Evolutionary conservation across 2,888 invertebrate species (phyloP).

Genomic region (Callinectes sapidus): DNA sequence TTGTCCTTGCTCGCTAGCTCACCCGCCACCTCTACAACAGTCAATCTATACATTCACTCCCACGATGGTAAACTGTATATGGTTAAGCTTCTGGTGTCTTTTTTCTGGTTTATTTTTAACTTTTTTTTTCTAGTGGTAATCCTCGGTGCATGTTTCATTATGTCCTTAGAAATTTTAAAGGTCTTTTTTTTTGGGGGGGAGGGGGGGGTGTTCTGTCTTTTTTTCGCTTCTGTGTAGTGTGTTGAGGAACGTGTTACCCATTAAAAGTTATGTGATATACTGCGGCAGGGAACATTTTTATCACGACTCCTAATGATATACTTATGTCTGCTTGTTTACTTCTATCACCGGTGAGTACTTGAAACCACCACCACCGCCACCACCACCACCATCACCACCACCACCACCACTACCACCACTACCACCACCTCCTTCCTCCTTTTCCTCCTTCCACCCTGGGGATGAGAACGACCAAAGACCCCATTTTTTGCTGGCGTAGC

Average conservation of each 20-base stretch:
- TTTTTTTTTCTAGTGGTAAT: background rate
- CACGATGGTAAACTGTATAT: background rate
- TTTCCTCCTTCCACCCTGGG: background rate
- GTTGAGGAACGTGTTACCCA: background rate
- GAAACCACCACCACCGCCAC: background rate
- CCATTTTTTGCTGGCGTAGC: background rate
- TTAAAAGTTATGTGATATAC: background rate
- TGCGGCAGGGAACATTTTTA: background rate
- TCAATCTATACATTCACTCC: background rate
- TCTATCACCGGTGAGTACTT: background rate
- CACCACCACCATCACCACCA: too few relatives aligned
- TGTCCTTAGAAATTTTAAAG: background rate
- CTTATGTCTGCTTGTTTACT: background rate
- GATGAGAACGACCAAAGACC: background rate
- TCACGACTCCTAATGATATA: background rate
- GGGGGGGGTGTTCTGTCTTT: background rate
- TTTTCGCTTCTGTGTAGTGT: background rate
- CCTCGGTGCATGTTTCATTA: background rate
- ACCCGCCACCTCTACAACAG: background rate
- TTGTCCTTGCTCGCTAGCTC: constrained; percentile 5
- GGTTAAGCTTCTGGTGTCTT: background rate
- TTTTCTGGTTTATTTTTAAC: background rate
- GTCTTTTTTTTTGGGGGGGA: background rate
- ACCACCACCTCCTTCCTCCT: too few relatives aligned
- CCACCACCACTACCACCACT: too few relatives aligned